These are phyloP conservation scores for Scrobipalpa costella DNA, from an alignment of 2,888 invertebrate genomes.

Conservation along the genomic window DNA sequence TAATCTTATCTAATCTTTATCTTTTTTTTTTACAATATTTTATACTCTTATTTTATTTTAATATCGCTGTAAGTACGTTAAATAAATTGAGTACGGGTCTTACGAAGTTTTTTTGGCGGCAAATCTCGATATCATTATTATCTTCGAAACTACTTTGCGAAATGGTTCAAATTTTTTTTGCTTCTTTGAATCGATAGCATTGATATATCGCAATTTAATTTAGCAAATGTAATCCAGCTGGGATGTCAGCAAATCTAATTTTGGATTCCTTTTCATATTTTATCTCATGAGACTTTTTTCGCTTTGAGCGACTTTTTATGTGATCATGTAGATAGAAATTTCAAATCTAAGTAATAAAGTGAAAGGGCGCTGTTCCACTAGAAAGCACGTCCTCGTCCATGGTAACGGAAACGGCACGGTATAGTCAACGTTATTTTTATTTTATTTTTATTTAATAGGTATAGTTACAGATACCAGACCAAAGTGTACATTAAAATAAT, in stretches of 20 bases:
- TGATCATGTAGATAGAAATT: background rate
- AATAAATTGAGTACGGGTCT: background rate
- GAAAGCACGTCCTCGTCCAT: no score
- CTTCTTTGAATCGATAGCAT: constrained; percentile 3
- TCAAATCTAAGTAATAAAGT: background rate
- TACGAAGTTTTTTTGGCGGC: background rate
- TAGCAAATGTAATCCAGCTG: background rate
- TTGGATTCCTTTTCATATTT: background rate
- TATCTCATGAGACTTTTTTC: background rate
- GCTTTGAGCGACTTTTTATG: background rate
- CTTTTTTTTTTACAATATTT: no score
- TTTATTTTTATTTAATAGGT: no score
- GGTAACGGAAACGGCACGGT: no score
- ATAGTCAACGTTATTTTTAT: no score
- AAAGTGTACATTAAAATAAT: no score
- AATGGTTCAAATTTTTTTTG: background rate
- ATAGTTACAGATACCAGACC: no score
- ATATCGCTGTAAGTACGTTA: no score
- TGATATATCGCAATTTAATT: constrained; percentile 11
- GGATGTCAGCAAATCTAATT: background rate
- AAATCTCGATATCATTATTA: constrained; percentile 2
- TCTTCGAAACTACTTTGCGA: background rate
- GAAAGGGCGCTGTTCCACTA: no score
- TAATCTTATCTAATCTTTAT: no score
- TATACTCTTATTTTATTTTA: no score